Evolutionary conservation across 2,888 invertebrate species (phyloP).

Genomic region (Copidosoma aretas): DNA sequence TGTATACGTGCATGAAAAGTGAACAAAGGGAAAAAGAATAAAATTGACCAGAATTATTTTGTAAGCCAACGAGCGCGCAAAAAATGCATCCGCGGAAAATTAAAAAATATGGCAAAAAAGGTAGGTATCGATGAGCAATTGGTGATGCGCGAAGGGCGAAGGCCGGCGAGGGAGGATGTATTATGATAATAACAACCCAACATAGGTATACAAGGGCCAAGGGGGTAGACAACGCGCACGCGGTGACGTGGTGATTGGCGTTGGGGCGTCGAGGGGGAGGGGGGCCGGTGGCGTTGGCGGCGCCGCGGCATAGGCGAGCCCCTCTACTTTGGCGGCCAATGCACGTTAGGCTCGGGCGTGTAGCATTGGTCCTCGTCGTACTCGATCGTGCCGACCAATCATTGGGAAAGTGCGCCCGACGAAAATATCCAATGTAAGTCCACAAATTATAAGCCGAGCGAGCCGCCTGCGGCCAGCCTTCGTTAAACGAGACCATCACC

Average conservation of each 20-base stretch:
- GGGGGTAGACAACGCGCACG: background rate
- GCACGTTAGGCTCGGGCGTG: conserved; percentile 71
- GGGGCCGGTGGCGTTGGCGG: background rate
- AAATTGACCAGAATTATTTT: too few species aligned
- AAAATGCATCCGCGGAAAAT: too few species aligned
- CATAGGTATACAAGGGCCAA: too few species aligned
- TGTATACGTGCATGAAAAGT: too few species aligned
- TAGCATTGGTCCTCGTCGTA: conserved; percentile 84
- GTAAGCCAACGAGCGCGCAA: too few species aligned
- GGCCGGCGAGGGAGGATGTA: too few species aligned
- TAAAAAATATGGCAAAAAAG: too few species aligned
- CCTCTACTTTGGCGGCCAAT: conserved; percentile 72
- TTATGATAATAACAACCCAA: too few species aligned
- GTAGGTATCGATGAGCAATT: too few species aligned
- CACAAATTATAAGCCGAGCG: conserved; percentile 68
- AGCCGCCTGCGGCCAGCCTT: conserved; percentile 50
- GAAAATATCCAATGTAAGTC: conserved; percentile 78
- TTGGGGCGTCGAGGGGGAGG: background rate
- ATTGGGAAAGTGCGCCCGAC: conserved; percentile 80
- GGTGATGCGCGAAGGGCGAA: too few species aligned
- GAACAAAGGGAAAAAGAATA: too few species aligned
- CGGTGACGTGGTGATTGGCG: background rate
- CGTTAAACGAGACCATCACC: background rate
- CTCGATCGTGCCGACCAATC: conserved; percentile 85
- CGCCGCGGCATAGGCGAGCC: conserved; percentile 33